phyloP scores from a whole-genome alignment of 2,113 vertebrate genomes.

The Odobenus rosmarus region DNA sequence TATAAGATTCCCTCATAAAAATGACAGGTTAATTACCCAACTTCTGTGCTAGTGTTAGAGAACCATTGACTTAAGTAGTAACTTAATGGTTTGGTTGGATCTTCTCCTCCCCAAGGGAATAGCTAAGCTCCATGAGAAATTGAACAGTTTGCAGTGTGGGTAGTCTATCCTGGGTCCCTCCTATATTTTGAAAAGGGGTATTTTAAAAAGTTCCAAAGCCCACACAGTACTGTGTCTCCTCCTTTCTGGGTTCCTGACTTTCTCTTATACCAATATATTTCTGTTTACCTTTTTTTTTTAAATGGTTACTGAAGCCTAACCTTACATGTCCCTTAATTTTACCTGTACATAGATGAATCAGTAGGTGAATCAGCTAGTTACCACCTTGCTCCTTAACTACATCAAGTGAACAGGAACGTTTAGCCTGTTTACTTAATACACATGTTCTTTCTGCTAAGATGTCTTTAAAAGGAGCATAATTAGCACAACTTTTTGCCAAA shows the following conservation, averaged over 20 bases:
- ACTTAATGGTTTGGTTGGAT: not conserved
- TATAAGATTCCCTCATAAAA: not conserved
- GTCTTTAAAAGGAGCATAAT: not conserved
- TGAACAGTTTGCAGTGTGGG: not conserved
- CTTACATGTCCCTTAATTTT: not conserved
- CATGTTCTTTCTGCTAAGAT: not conserved
- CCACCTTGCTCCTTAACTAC: not conserved
- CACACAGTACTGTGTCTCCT: not conserved
- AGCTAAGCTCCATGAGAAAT: not conserved
- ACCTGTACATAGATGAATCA: not conserved
- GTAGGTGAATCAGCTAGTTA: not conserved
- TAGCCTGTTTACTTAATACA: not conserved
- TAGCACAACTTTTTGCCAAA: not conserved
- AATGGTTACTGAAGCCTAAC: not conserved
- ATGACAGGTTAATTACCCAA: not conserved
- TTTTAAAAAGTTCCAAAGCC: constrained; percentile 31
- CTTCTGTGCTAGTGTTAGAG: not conserved
- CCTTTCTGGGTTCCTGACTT: not conserved
- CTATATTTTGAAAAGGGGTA: not conserved
- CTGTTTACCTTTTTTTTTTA: not conserved
- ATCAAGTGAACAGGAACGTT: not conserved
- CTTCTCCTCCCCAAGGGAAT: not conserved
- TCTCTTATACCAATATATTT: not conserved
- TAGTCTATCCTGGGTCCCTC: not conserved
- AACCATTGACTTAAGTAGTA: not conserved